These are phyloP conservation scores for Sinodicranocentrus sp. DNA, from an alignment of 2,888 invertebrate genomes.

Conservation along the genomic window DNA sequence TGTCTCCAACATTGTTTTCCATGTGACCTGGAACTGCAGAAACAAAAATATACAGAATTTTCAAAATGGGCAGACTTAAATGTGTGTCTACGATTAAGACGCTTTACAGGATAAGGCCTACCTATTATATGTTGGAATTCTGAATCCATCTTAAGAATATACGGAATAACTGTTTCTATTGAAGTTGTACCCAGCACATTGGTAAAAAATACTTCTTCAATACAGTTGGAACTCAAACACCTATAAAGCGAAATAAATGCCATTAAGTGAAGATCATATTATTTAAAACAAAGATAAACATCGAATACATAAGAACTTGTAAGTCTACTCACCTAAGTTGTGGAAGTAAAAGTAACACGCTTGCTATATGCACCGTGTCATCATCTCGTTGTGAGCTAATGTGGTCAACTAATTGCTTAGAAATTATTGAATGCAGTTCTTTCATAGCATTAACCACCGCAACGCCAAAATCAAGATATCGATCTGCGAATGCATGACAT, in stretches of 20 bases:
- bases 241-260: no score
- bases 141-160: conserved; percentile 85
- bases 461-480: conserved; percentile 66
- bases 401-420: conserved; percentile 71
- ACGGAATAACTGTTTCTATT: conserved; percentile 93
- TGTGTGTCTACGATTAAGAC: not conserved
- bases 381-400: conserved; percentile 67
- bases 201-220: conserved; percentile 96
- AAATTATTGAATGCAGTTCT: conserved; percentile 69
- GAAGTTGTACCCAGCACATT: conserved; percentile 95
- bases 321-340: conserved; percentile 69
- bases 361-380: conserved; percentile 60
- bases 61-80: not conserved
- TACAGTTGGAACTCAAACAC: conserved; percentile 76
- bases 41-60: conserved; percentile 25
- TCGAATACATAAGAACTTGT: not conserved
- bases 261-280: conserved; percentile 11
- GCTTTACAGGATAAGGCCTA: conserved; percentile 38
- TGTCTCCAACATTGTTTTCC: conserved; percentile 65
- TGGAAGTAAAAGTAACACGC: conserved; percentile 72
- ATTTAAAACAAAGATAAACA: not conserved
- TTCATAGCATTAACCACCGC: conserved; percentile 68
- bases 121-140: conserved; percentile 73
- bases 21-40: conserved; percentile 56
- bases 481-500: no score